A percentile compares a stretch with the other conserved stretches of the same genome.
phyloP scores from a whole-genome alignment of 1,140 invertebrate species.

The Eupristina koningsbergeri region DNA sequence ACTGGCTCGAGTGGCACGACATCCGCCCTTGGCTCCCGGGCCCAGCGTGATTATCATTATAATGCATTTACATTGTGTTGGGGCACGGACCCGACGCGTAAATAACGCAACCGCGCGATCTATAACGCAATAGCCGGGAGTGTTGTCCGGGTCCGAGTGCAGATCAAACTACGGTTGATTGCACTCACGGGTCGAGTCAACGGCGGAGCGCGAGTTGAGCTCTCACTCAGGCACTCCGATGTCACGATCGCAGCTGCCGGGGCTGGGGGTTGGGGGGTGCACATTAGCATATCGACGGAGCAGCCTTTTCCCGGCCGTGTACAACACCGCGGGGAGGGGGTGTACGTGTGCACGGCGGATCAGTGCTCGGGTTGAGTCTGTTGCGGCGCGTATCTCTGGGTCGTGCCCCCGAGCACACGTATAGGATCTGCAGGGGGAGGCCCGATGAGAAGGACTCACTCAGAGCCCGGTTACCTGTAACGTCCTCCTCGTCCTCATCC shows the following conservation, averaged over 20 bases:
- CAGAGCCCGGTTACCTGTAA: conserved; percentile 27
- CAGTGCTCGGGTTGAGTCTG: not conserved
- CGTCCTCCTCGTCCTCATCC: not conserved
- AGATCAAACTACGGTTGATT: not conserved
- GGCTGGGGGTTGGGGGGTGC: not conserved
- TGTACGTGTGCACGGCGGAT: not conserved
- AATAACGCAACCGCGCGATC: not conserved
- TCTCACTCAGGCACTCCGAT: conserved; percentile 57
- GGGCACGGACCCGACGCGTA: not conserved
- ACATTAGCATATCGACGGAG: conserved; percentile 58
- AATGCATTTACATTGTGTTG: not conserved
- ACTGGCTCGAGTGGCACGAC: not conserved
- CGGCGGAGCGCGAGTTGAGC: conserved; percentile 40
- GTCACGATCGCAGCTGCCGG: conserved; percentile 52
- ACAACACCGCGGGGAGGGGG: not conserved
- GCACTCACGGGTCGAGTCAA: not conserved
- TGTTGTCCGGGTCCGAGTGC: not conserved
- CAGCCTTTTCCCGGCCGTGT: conserved; percentile 22
- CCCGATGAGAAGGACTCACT: conserved; percentile 47
- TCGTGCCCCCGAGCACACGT: conserved; percentile 54
- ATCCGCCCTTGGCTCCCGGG: not conserved
- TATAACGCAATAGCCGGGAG: conserved; percentile 14
- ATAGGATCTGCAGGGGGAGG: not conserved
- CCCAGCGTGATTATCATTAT: not conserved
- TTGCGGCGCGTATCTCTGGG: conserved; percentile 39